phyloP scores from a whole-genome alignment of 2,888 invertebrate genomes.

The Torymus aiolomorphi region DNA sequence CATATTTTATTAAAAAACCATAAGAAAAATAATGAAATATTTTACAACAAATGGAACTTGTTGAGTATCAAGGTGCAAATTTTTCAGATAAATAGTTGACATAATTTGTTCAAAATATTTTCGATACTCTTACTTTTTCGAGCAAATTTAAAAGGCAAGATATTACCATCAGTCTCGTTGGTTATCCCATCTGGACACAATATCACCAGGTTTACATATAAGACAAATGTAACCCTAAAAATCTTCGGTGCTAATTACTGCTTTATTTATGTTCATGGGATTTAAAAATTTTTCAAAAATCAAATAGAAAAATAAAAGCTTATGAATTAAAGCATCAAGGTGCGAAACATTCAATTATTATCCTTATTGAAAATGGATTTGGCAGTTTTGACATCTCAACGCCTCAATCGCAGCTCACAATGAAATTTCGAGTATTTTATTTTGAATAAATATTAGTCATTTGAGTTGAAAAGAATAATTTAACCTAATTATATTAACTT shows the following conservation, averaged over 20 bases:
- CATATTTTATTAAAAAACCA: neutral
- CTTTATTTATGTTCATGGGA: constrained; percentile 38
- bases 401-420: no score
- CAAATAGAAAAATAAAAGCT: no score
- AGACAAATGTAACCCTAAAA: constrained; percentile 54
- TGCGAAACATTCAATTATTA: no score
- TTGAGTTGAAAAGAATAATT: no score
- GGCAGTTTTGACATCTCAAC: no score
- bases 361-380: no score
- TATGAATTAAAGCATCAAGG: no score
- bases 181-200: constrained; percentile 66
- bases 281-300: constrained; percentile 43
- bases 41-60: constrained; percentile 27
- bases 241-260: constrained; percentile 49
- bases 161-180: constrained; percentile 72
- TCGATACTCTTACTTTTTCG: constrained; percentile 16
- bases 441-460: no score
- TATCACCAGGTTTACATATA: constrained; percentile 65
- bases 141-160: constrained; percentile 67
- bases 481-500: no score
- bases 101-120: constrained; percentile 23
- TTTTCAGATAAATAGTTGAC: constrained; percentile 5
- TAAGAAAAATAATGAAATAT: constrained; percentile 12
- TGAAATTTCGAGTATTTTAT: no score
- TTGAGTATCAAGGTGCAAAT: constrained; percentile 27